Evolutionary conservation across 2,888 invertebrate species (phyloP), one percentile per base, ranked within the genome.

Genomic region (Cordilura impudica): DNA sequence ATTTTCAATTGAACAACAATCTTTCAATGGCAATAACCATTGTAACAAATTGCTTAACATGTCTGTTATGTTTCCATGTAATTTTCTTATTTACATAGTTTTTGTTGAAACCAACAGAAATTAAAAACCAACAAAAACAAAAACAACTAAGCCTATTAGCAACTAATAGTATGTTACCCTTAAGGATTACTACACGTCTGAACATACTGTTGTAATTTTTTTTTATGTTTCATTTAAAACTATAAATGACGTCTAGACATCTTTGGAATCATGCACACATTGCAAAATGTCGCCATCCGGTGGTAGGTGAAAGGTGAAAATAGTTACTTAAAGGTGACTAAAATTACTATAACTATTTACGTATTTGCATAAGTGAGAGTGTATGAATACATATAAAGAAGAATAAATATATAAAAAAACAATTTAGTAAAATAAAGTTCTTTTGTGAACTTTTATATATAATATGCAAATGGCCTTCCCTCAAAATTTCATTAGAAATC

Each of bases 161-260:
- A 21, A 58, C 75, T 76, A 76, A 76, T 76, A 76, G 69, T 58
- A 65, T 76, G 70, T 76, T 65, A 70, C 75, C 53, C 63, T 70
- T 63, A 63, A 63, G 75, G 69, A 70, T 76, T 76, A 76, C 58
- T 70, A 75, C 69, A 75, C 75, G 56, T 70, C 56, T 43, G 58
- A 73, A 56, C 56, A 56, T 63, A 51, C 39, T 39, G 5, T 29
- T 19, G 3, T 7, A 6, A 18, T 26, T 66, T 3, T 35, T 10
- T 35, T 8, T 69, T 63, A n/a, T 8, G 16, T 21, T 60, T 43
- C n/a, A 49, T 21, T 23, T 53, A 26, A 49, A 76, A 76, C 63
- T 70, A 63, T 82, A 82, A 82, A 82, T 82, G 75, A 80, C 74
- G 82, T 82, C 82, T 82, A 82, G 82, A 82, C 82, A 66, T 80